Evolutionary conservation across 1,140 invertebrate genomes (phyloP), one percentile per base, ranked within the genome.

Genomic region (Colletes gigas): DNA sequence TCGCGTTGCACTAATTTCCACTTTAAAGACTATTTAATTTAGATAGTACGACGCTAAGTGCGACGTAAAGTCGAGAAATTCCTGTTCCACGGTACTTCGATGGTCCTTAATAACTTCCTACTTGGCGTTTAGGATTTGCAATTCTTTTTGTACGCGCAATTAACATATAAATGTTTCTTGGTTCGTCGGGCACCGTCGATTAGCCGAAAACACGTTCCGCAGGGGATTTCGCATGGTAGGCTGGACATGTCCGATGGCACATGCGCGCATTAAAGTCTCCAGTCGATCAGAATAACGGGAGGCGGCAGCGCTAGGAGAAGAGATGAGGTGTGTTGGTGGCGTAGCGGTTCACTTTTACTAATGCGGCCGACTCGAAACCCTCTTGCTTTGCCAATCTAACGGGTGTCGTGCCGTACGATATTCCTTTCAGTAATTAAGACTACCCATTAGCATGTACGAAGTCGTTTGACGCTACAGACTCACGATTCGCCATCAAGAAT

Each of bases 201-300:
- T 59, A 21, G 10, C 19, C n/a, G 6, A 30, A 62, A 30, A 69
- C 9, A 41, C 59, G 21, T 21, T 21, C 52, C 52, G 57, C 30
- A 39, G 19, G 19, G 21, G n/a, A 63, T 17, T 41, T 55, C 15
- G 15, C 52, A 19, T 12, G 44, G 12, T 47, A n/a, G 65, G 8
- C 3, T 15, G 41, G n/a, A 47, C 21, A 3, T 10, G 55, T 52
- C 5, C 39, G 21, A 73, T 66, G 68, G 44, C 52, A 52, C 52
- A 81, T 73, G 71, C 65, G 47, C 54, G 84, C 84, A 86, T 86
- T 47, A 57, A 81, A 78, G 60, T 84, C 78, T 65, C 82, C 75
- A 19, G 47, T 77, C 86, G 88, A 90, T 89, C 89, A 89, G 86
- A 90, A 89, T 92, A 91, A 91, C 89, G 90, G 91, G 90, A 91